phyloP scores from a whole-genome alignment of 1,140 invertebrate genomes.

The Arctopsyche grandis region DNA sequence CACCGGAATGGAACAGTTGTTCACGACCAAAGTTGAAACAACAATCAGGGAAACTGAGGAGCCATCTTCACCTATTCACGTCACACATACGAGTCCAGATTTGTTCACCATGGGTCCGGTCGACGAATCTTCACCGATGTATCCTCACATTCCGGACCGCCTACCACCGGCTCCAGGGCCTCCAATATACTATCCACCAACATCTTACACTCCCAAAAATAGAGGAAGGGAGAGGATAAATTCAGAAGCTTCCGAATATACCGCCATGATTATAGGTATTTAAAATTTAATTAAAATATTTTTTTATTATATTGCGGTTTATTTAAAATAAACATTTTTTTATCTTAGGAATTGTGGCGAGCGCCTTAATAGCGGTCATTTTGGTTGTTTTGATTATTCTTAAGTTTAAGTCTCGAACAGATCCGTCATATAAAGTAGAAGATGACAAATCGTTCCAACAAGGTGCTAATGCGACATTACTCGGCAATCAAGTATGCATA shows the following conservation, averaged over 20 bases:
- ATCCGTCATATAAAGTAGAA: slow-evolving; percentile 91
- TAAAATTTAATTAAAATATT: slow-evolving; percentile 3
- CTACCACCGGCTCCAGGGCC: slow-evolving; percentile 62
- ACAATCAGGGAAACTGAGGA: slow-evolving; percentile 35
- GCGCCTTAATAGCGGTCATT: slow-evolving; percentile 90
- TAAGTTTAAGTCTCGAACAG: slow-evolving; percentile 87
- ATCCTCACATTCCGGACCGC: slow-evolving; percentile 44
- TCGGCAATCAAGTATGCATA: slow-evolving; percentile 70
- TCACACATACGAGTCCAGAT: slow-evolving; percentile 43
- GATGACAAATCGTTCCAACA: slow-evolving; percentile 81
- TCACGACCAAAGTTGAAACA: slow-evolving; percentile 53
- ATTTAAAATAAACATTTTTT: slow-evolving; percentile 28
- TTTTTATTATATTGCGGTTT: neutral
- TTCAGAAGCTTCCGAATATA: slow-evolving; percentile 77
- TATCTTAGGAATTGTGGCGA: slow-evolving; percentile 80
- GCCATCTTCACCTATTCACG: slow-evolving; percentile 37
- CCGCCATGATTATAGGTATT: slow-evolving; percentile 79
- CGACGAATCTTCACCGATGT: slow-evolving; percentile 47
- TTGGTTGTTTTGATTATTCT: slow-evolving; percentile 90
- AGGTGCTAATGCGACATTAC: slow-evolving; percentile 78
- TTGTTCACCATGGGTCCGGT: slow-evolving; percentile 43
- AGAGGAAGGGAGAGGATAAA: slow-evolving; percentile 67
- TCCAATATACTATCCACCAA: slow-evolving; percentile 57
- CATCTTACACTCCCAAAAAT: slow-evolving; percentile 56
- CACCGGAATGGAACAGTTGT: slow-evolving; percentile 45